phyloP scores from a whole-genome alignment of 2,113 vertebrate species.

The Albula goreensis region DNA sequence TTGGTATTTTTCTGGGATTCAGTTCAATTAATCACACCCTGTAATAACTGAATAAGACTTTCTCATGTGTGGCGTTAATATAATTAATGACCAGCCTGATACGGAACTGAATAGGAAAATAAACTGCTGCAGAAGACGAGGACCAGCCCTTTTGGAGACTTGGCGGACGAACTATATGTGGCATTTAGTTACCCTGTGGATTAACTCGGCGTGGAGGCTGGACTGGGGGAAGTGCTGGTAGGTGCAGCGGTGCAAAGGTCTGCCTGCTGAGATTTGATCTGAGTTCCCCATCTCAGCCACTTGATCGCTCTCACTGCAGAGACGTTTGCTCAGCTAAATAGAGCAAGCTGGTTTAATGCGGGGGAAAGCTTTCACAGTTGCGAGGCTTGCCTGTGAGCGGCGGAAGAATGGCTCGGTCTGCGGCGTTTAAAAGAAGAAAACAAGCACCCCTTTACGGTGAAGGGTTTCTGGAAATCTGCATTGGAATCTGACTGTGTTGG shows the following conservation, averaged over 20 bases:
- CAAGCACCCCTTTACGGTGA: constrained; percentile 37
- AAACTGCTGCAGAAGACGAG: background rate
- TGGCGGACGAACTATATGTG: constrained; percentile 33
- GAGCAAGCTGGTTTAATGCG: constrained; percentile 52
- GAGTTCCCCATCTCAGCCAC: constrained; percentile 54
- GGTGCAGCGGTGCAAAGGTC: constrained; percentile 42
- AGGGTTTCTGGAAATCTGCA: constrained; percentile 37
- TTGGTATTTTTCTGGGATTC: background rate
- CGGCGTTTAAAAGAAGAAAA: constrained; percentile 40
- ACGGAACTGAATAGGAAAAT: constrained; percentile 25
- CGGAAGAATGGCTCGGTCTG: constrained; percentile 50
- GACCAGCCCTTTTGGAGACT: constrained; percentile 29
- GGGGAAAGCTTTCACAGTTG: constrained; percentile 42
- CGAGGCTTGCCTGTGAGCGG: constrained; percentile 44
- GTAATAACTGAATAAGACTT: background rate
- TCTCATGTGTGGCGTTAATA: background rate
- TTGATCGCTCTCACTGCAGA: constrained; percentile 55
- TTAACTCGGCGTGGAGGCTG: constrained; percentile 53
- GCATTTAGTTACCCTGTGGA: constrained; percentile 51
- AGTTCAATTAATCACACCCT: background rate
- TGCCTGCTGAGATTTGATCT: constrained; percentile 58
- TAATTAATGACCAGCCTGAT: constrained; percentile 17
- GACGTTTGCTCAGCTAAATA: constrained; percentile 45
- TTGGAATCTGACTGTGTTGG: constrained; percentile 49
- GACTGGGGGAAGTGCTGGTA: constrained; percentile 41